These are phyloP conservation scores for Sebastes nivosus DNA, from an alignment of 2,797 vertebrate species.

Conservation along the genomic window DNA sequence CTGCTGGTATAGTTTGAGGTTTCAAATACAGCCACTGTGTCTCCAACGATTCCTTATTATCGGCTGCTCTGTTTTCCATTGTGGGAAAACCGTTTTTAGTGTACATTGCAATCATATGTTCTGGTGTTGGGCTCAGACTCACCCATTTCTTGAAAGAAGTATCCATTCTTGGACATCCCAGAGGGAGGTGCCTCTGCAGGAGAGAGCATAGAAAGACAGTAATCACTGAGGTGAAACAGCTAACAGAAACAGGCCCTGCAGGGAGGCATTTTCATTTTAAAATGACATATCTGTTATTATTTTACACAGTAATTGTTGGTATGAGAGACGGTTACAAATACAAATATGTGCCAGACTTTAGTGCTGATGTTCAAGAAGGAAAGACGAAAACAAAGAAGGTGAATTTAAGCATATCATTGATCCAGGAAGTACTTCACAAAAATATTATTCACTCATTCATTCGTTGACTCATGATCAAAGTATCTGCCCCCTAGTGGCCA, in stretches of 20 bases:
- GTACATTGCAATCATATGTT: not conserved
- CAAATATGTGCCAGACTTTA: not conserved
- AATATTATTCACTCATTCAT: not conserved
- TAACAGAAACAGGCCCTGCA: slow-evolving; percentile 16
- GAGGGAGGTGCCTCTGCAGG: slow-evolving; percentile 87
- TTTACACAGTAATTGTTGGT: slow-evolving; percentile 18
- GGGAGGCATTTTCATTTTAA: slow-evolving; percentile 1
- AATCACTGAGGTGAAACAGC: slow-evolving; percentile 32
- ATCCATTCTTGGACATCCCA: slow-evolving; percentile 94
- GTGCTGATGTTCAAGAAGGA: not conserved
- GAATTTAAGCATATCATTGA: not conserved
- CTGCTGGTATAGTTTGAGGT: too few relatives aligned
- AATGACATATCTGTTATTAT: not conserved
- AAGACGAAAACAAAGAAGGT: too few relatives aligned
- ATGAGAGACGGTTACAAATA: slow-evolving; percentile 16
- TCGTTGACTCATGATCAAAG: not conserved
- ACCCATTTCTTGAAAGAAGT: slow-evolving; percentile 95
- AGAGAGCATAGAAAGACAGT: slow-evolving; percentile 38
- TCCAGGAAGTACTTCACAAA: not conserved
- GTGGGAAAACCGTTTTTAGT: not conserved
- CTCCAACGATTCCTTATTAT: not conserved
- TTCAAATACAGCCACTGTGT: not conserved
- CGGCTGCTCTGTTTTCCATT: not conserved
- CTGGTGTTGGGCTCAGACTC: slow-evolving; percentile 72
- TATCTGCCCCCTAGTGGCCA: not conserved